Evolutionary conservation across 2,888 invertebrate genomes (phyloP), one percentile per base, ranked within the genome.

Genomic region (Pyrgus malvae): DNA sequence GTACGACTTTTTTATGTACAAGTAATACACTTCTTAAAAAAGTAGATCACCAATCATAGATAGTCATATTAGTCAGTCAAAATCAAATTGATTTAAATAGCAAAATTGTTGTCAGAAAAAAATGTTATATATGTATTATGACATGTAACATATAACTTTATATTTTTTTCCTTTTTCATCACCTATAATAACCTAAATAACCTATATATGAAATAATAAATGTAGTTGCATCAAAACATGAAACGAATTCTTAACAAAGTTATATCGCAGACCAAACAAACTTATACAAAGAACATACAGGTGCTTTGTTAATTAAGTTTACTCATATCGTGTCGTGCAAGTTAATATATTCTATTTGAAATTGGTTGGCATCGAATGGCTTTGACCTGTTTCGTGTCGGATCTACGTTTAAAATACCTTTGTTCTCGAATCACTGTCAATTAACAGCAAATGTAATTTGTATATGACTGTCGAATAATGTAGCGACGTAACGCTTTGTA

Each of bases 391-490:
- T 59, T 62, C 50, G 51, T 56, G 53, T 38, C 53, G 45, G 38
- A 50, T 48, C 42, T 49, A 49, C 48, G 46, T 50, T 53, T 51
- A 48, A 50, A 37, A 60, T 49, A 57, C 58, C 60, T 62, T 62
- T 62, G 62, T 62, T 62, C 59, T 60, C 57, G 46, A 55, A 48
- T 56, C 57, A 57, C 38, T 59, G 55, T 48, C 57, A 58, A 51
- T 51, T 54, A 54, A 38, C 16, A 29, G 33, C 14, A 44, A 46
- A 49, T 50, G 50, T 57, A 41, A 40, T 41, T 41, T 45, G 23
- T 49, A 48, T 40, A 29, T 40, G 37, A 38, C 19, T 27, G 23
- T 7, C 11, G 21, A 37, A 35, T 35, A 35, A 16, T 16, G 16
- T 35, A 35, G 11, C 12, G 6, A 7, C 2, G 7, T 27, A 27